These are phyloP conservation scores for Chroicocephalus ridibundus DNA, from an alignment of 2,113 vertebrate species.

Conservation along the genomic window DNA sequence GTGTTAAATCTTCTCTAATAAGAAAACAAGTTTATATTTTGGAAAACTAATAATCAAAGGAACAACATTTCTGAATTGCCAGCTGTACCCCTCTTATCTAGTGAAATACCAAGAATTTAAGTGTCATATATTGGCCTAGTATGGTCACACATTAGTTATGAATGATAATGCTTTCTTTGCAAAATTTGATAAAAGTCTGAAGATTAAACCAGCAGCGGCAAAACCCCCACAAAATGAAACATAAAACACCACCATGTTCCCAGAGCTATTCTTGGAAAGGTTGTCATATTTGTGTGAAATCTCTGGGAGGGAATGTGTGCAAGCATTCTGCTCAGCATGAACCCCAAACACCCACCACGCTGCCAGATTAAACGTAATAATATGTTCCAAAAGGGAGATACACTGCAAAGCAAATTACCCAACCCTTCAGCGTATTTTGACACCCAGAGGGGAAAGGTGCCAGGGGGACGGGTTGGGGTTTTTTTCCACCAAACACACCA, in stretches of 20 bases:
- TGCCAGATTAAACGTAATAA: slow-evolving; percentile 1
- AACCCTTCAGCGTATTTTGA: background rate
- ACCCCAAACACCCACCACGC: slow-evolving; percentile 8
- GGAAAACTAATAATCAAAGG: background rate
- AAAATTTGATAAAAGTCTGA: background rate
- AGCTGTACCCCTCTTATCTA: background rate
- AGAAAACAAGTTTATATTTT: background rate
- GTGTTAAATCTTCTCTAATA: background rate
- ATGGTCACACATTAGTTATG: background rate
- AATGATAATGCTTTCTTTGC: background rate
- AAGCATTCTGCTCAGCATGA: slow-evolving; percentile 44
- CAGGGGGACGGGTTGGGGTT: background rate
- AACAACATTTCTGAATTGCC: background rate
- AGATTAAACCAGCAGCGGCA: background rate
- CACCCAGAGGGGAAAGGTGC: background rate
- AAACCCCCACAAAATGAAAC: background rate
- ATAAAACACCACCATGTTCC: background rate
- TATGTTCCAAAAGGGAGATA: slow-evolving; percentile 1
- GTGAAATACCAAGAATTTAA: background rate
- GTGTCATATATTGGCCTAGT: background rate
- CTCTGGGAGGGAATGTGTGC: background rate
- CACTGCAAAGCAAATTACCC: background rate
- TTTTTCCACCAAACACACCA: background rate
- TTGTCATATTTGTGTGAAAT: slow-evolving; percentile 49
- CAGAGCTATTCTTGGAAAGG: slow-evolving; percentile 6